A percentile compares a stretch with the other conserved stretches of the same genome.
These are phyloP conservation scores for Danionella dracula DNA, from an alignment of 2,797 vertebrate genomes.

Conservation along the genomic window DNA sequence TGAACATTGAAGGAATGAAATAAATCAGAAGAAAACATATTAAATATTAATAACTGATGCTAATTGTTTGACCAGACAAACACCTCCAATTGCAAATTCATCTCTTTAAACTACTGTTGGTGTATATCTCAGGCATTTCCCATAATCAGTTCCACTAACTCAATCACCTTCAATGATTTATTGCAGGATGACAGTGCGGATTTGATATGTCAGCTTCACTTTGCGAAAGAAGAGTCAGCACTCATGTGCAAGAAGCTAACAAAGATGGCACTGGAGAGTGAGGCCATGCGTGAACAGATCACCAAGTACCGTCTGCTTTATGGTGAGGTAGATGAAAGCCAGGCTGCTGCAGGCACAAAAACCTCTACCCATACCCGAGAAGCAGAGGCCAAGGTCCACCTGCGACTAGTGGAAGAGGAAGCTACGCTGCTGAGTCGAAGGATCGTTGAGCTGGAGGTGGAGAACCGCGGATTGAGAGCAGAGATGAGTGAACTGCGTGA, in stretches of 20 bases:
- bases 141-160: too few relatives aligned
- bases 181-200: conserved; percentile 89
- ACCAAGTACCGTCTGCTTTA: conserved; percentile 83
- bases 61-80: too few relatives aligned
- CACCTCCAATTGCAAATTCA: too few relatives aligned
- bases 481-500: conserved; percentile 80
- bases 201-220: conserved; percentile 93
- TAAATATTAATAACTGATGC: too few relatives aligned
- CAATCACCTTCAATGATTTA: neutral
- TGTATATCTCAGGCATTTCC: too few relatives aligned
- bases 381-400: conserved; percentile 86
- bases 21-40: too few relatives aligned
- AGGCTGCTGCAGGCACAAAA: conserved; percentile 68
- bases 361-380: conserved; percentile 77
- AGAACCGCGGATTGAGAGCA: conserved; percentile 87
- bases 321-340: conserved; percentile 76
- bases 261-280: conserved; percentile 87
- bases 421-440: conserved; percentile 91
- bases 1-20: too few relatives aligned
- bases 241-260: conserved; percentile 98
- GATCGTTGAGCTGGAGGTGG: conserved; percentile 94
- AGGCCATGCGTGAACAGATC: conserved; percentile 86
- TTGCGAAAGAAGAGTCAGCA: conserved; percentile 93
- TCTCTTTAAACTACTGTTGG: too few relatives aligned
- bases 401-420: conserved; percentile 95